Percentiles rank a stretch among this genome's conserved stretches.
These are phyloP conservation scores for Drosophila simulans DNA, from an alignment of 1,140 invertebrate genomes.

Conservation along the genomic window DNA sequence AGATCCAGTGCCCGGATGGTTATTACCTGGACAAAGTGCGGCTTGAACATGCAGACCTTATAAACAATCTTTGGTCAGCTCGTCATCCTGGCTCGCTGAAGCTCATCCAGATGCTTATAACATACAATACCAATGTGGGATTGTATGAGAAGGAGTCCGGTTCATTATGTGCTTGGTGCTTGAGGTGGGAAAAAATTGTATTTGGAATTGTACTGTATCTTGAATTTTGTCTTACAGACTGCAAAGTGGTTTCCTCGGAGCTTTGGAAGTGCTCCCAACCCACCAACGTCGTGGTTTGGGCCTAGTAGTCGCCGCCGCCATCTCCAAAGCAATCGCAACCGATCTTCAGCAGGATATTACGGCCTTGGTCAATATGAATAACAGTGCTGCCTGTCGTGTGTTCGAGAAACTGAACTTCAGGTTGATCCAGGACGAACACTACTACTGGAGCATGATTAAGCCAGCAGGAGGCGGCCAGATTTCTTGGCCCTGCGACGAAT, in stretches of 20 bases:
- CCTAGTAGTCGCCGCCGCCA: constrained; percentile 46
- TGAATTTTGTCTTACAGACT: constrained; percentile 24
- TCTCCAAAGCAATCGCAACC: constrained; percentile 42
- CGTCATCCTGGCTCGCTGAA: constrained; percentile 68
- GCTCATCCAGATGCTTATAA: constrained; percentile 69
- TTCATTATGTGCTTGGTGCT: constrained; percentile 75
- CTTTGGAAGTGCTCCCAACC: constrained; percentile 47
- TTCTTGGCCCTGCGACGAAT: constrained; percentile 23
- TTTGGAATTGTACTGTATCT: too few species aligned
- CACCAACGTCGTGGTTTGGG: constrained; percentile 66
- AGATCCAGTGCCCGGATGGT: constrained; percentile 52
- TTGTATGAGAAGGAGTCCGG: constrained; percentile 48
- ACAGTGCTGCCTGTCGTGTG: constrained; percentile 45
- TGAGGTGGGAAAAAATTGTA: constrained; percentile 44
- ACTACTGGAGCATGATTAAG: constrained; percentile 65
- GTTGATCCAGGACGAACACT: constrained; percentile 33
- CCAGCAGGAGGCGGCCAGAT: constrained; percentile 14
- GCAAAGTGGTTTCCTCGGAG: constrained; percentile 72
- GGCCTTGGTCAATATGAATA: constrained; percentile 55
- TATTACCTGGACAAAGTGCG: constrained; percentile 53
- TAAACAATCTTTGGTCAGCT: constrained; percentile 72
- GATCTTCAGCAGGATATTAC: constrained; percentile 58
- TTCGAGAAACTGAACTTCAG: constrained; percentile 58
- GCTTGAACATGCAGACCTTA: constrained; percentile 55
- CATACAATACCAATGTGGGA: constrained; percentile 63